A percentile compares a stretch with the other conserved stretches of the same genome.
Conservation (phyloP, 2,888 invertebrate genomes). For the Himalopsyche kuldschensis region DNA sequence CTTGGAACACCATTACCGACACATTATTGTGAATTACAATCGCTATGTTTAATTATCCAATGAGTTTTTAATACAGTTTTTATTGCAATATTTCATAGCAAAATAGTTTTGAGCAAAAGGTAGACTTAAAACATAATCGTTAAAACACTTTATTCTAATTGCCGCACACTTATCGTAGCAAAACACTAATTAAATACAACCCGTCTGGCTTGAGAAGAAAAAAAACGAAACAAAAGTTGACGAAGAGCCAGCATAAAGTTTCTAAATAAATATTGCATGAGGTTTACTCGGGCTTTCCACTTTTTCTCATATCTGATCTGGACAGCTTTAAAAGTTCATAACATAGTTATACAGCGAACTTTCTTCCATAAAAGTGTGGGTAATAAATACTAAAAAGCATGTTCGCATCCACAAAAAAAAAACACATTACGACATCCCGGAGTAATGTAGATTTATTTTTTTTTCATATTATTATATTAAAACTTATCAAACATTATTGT, state of each 20-base stretch:
- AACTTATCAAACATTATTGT: no score
- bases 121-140: no score
- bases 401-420: neutral
- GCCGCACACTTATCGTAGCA: neutral
- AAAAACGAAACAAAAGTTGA: slow-evolving; percentile 3
- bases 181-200: neutral
- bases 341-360: slow-evolving; percentile 26
- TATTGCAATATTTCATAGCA: no score
- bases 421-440: no score
- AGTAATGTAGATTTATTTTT: no score
- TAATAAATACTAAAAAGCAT: slow-evolving; percentile 3
- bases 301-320: slow-evolving; percentile 25
- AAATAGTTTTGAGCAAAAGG: no score
- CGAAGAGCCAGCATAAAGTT: slow-evolving; percentile 16
- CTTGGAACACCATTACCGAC: no score
- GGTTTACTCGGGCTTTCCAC: slow-evolving; percentile 17
- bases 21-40: no score
- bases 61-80: no score
- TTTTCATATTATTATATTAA: no score
- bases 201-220: neutral
- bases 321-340: slow-evolving; percentile 35
- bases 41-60: no score
- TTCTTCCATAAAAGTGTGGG: slow-evolving; percentile 4
- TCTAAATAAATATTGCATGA: slow-evolving; percentile 31
- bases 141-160: no score